phyloP scores from a whole-genome alignment of 2,888 invertebrate genomes.

The Dione juno region DNA sequence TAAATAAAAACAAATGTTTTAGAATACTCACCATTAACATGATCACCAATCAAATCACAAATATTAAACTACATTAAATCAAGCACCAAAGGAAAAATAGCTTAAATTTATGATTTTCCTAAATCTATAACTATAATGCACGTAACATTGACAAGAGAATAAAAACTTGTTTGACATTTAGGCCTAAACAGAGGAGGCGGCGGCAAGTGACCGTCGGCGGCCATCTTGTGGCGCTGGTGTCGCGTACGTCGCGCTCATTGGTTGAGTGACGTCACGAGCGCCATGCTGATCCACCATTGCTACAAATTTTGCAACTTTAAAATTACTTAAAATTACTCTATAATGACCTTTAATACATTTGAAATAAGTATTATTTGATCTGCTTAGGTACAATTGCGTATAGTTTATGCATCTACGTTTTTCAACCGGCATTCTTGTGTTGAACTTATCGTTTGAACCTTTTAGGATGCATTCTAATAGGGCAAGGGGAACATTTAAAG shows the following conservation, averaged over 20 bases:
- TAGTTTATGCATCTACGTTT: slow-evolving; percentile 70
- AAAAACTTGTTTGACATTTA: slow-evolving; percentile 66
- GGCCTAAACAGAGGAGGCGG: slow-evolving; percentile 80
- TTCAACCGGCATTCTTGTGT: slow-evolving; percentile 78
- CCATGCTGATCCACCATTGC: slow-evolving; percentile 80
- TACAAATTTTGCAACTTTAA: slow-evolving; percentile 60
- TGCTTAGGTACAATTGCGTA: slow-evolving; percentile 54
- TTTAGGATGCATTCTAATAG: slow-evolving; percentile 82
- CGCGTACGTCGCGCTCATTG: slow-evolving; percentile 75
- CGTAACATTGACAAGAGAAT: slow-evolving; percentile 44
- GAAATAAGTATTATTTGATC: slow-evolving; percentile 46
- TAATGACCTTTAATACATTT: slow-evolving; percentile 52
- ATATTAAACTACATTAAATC: not conserved
- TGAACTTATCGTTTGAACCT: slow-evolving; percentile 77
- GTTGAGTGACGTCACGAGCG: slow-evolving; percentile 80
- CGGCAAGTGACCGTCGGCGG: slow-evolving; percentile 75
- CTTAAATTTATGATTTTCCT: slow-evolving; percentile 24
- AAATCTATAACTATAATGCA: slow-evolving; percentile 33
- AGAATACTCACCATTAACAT: slow-evolving; percentile 6
- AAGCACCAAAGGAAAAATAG: slow-evolving; percentile 13
- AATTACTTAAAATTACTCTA: slow-evolving; percentile 48
- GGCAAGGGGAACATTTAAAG: slow-evolving; percentile 73
- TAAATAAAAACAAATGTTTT: slow-evolving; percentile 5
- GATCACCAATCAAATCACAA: not conserved
- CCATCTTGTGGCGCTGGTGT: slow-evolving; percentile 82